Base-by-base conservation (phyloP, 2,797 vertebrate species). In the Myiotriccus ornatus region DNA sequence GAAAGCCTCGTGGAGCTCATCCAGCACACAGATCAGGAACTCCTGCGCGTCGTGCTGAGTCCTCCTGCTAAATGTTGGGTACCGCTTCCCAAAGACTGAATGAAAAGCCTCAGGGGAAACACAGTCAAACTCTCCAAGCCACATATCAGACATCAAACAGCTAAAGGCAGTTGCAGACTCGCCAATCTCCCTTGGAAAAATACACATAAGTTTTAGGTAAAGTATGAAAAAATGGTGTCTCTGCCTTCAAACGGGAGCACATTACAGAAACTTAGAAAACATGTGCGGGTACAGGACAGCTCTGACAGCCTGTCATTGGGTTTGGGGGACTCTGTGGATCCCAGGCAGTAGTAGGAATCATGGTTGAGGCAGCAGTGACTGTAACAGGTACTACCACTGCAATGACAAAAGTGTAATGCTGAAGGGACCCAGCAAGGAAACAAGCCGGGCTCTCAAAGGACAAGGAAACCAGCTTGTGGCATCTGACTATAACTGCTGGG, bases 11-110 rank as follows among this genome's bases (percentile, higher is more conserved):
- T 99, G 98, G 41, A 99, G 98, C 7, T 97, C 97, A 2, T 98
- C 98, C 68, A 99, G 97, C 68, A 98, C 97, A 60, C 97, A 98
- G 56, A 99, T 98, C 80, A 99, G 97, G 71, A 99, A 98, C 50
- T 99, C 98, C 90, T 99, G 99, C 0, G 99, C 98, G 2, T 99
- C 99, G 20, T 99, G 98, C 92, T 98, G 99, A 10, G 91, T 97
- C 69, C 91, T 96, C 93, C 97, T 98, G 93, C 97, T 95, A 63
- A 99, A 99, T 34, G 97, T 93, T 1, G 98, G 98, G 85, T 98
- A 96, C 64, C 96, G 92, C 49, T 96, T 98, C 80, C 95, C 96
- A 32, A 99, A 94, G 49, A 97, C 89, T 1, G 97, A 96, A 55
- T 95, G 81, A 76, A 98, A 98, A 89, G 97, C 97, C 87, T 97